Conservation (phyloP, 2,113 vertebrate species). For the Catharus fuscescens region DNA sequence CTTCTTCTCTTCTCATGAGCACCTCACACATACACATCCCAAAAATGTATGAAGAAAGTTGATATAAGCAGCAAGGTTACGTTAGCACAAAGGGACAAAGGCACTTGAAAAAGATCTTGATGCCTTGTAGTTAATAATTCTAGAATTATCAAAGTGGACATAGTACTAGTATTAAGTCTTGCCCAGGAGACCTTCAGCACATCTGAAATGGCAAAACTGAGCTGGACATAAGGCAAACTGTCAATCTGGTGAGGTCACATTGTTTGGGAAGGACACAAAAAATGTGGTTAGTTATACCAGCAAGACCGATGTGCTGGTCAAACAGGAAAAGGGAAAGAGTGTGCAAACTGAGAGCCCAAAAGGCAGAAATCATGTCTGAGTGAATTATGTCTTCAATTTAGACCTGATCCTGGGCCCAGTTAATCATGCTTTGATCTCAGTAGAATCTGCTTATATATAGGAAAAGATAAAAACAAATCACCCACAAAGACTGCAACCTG, state of each 20-base stretch:
- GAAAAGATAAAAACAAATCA: neutral
- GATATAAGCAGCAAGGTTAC: neutral
- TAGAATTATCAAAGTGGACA: neutral
- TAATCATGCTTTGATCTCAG: neutral
- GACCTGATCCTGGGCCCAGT: neutral
- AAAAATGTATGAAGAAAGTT: neutral
- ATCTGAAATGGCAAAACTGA: neutral
- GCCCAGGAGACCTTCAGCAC: neutral
- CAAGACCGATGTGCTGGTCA: neutral
- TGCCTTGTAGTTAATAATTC: neutral
- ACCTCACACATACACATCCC: neutral
- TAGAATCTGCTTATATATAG: neutral
- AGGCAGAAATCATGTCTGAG: neutral
- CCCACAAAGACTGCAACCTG: neutral
- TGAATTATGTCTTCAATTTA: neutral
- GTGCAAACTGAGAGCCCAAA: neutral
- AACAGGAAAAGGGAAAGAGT: neutral
- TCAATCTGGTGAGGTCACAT: neutral
- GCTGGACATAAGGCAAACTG: neutral
- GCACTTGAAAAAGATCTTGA: neutral
- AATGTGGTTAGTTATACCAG: neutral
- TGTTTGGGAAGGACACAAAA: neutral
- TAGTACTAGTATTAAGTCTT: neutral
- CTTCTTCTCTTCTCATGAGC: neutral
- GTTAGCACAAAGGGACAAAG: neutral